phyloP scores from a whole-genome alignment of 2,888 invertebrate species.

The Eutolmus rufibarbis region DNA sequence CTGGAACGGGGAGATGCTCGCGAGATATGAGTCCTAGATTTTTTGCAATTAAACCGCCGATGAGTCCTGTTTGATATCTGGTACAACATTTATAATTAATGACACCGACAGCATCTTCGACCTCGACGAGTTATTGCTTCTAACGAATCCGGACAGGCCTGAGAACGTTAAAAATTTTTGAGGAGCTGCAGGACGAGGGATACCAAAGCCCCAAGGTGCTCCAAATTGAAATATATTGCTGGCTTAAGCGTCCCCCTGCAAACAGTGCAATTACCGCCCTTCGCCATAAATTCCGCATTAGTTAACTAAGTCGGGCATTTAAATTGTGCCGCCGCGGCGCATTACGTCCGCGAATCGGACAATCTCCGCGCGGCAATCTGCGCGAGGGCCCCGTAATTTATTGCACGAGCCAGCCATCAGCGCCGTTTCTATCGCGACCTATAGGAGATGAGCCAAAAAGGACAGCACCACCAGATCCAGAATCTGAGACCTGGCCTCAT shows the following conservation, averaged over 20 bases:
- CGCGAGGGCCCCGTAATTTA: constrained; percentile 47
- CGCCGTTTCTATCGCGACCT: neutral
- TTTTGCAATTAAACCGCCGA: constrained; percentile 9
- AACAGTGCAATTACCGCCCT: constrained; percentile 50
- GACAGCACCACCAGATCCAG: neutral
- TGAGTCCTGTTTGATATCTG: constrained; percentile 19
- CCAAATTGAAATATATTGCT: constrained; percentile 39
- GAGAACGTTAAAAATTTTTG: constrained; percentile 16
- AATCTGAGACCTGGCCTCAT: constrained; percentile 46
- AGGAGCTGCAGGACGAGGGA: neutral
- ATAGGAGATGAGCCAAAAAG: constrained; percentile 23
- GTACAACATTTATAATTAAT: neutral
- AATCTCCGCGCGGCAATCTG: constrained; percentile 43
- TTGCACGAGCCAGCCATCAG: constrained; percentile 41
- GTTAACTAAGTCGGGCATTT: constrained; percentile 56
- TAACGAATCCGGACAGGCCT: constrained; percentile 4
- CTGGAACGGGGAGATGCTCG: neutral
- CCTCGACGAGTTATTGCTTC: constrained; percentile 10
- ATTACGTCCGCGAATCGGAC: constrained; percentile 44
- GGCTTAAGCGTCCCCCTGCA: constrained; percentile 1
- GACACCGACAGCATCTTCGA: neutral
- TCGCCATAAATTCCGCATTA: constrained; percentile 56
- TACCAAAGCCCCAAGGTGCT: neutral
- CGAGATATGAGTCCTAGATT: constrained; percentile 14
- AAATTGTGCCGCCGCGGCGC: constrained; percentile 54